Conservation (phyloP, 1,140 invertebrate genomes). For the Probaryconus sp. region DNA sequence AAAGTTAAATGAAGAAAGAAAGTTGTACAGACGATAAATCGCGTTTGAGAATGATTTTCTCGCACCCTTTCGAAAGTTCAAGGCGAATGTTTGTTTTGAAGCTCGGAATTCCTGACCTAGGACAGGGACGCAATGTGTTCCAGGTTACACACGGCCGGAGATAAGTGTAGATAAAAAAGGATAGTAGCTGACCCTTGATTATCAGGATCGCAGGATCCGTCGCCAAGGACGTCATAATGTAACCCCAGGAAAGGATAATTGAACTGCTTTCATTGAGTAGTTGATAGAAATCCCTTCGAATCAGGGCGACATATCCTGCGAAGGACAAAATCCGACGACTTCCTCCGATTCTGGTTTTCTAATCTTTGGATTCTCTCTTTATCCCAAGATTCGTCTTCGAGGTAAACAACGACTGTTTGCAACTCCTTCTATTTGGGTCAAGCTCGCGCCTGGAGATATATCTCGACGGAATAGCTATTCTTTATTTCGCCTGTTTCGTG, state of each 20-base stretch:
- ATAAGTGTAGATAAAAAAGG: slow-evolving; percentile 72
- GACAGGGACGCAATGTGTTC: slow-evolving; percentile 19
- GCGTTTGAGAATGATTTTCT: no score
- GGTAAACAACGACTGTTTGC: slow-evolving; percentile 56
- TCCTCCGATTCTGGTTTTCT: slow-evolving; percentile 66
- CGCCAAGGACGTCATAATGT: slow-evolving; percentile 49
- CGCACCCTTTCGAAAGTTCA: background rate
- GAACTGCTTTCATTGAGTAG: slow-evolving; percentile 52
- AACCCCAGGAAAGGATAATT: slow-evolving; percentile 57
- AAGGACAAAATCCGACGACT: slow-evolving; percentile 39
- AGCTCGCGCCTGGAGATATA: background rate
- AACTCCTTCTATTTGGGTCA: slow-evolving; percentile 13
- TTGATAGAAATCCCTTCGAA: slow-evolving; percentile 66
- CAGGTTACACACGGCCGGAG: slow-evolving; percentile 20
- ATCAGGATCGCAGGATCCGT: slow-evolving; percentile 71
- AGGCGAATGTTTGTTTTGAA: background rate
- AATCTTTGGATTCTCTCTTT: slow-evolving; percentile 69
- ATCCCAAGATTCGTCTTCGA: slow-evolving; percentile 70
- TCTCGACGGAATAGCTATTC: slow-evolving; percentile 34
- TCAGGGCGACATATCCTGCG: slow-evolving; percentile 66
- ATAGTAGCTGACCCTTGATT: slow-evolving; percentile 74
- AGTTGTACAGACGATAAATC: no score
- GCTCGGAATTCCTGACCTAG: slow-evolving; percentile 41
- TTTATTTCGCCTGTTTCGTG: slow-evolving; percentile 11
- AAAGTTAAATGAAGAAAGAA: no score